Evolutionary conservation across 2,113 vertebrate species (phyloP), one percentile per base, ranked within the genome.

Genomic region (Polypterus bichir): DNA sequence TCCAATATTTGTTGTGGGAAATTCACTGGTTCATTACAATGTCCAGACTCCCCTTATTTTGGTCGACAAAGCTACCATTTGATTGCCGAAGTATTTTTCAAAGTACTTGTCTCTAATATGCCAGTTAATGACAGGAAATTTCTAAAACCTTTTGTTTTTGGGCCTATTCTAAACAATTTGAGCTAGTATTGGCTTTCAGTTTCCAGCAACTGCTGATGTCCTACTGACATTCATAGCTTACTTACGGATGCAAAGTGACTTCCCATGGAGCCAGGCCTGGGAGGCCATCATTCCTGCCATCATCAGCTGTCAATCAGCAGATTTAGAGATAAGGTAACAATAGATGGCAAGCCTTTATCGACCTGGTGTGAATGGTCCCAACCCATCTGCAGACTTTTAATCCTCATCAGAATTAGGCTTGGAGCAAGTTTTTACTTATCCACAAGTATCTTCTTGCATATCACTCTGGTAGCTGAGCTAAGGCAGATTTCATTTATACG

Each of bases 271-370:
- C 71, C 67, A 69, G 73, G 56, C 48, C 71, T 70, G 61, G 76
- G 69, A 77, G 69, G 74, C 76, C 77, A 75, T 72, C 77, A 71
- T 73, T 76, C 74, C 63, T 49, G 81, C 69, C 86, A 81, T 87
- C 77, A 84, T 77, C 71, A 44, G 10, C 74, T 79, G 76, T 77
- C 80, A 80, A 82, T 77, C 75, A 73, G 63, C 70, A 73, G 77
- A 80, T 82, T 74, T 64, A 74, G 69, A 83, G 78, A 82, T 81
- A 71, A 81, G 76, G 60, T 81, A 74, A 77, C 79, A 86, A 69
- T 76, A 73, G 77, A 67, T 4, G 48, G 69, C 69, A 71, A 85
- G 77, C 76, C 75, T 85, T 81, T 65, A 70, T 67, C 77, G 69
- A 79, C 74, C 81, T 83, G 78, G 77, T 86, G 65, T 71, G 75